Conservation (phyloP, 2,797 vertebrate genomes). For the Mus spretus region DNA sequence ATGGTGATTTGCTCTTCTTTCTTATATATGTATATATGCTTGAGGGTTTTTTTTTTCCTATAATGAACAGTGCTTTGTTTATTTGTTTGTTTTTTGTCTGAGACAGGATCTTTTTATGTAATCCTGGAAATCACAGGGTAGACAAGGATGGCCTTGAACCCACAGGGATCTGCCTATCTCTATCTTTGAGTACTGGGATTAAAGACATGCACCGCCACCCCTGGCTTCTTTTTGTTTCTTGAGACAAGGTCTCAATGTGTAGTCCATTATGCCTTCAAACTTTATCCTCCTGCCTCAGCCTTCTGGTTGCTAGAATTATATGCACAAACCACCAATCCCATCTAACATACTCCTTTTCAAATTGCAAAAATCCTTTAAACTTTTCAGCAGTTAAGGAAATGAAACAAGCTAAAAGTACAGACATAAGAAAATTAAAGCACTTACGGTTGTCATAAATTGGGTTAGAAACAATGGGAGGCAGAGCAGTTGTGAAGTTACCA, state of each 20-base stretch:
- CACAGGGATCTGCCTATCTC: not conserved
- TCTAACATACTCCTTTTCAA: conserved; percentile 34
- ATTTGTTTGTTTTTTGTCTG: not conserved
- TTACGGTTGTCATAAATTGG: conserved; percentile 98
- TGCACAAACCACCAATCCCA: not conserved
- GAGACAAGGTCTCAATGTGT: not conserved
- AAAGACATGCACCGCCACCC: not conserved
- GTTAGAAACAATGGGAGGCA: conserved; percentile 96
- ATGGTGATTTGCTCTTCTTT: not conserved
- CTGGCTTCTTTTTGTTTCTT: not conserved
- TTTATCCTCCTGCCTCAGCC: not conserved
- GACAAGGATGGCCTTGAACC: not conserved
- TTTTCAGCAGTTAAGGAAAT: not conserved
- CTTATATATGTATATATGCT: not conserved
- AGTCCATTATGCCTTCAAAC: not conserved
- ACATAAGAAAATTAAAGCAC: conserved; percentile 80
- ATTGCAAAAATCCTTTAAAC: conserved; percentile 56
- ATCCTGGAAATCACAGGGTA: not conserved
- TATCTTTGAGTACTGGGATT: not conserved
- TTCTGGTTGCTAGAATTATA: not conserved
- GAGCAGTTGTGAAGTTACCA: conserved; percentile 91
- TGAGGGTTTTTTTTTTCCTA: conserved; percentile 51
- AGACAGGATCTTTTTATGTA: not conserved
- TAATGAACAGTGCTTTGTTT: not conserved
- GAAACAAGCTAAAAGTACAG: not conserved